Evolutionary conservation across 2,888 invertebrate species (phyloP), one percentile per base, ranked within the genome.

Genomic region (Chymomyza procnemis): DNA sequence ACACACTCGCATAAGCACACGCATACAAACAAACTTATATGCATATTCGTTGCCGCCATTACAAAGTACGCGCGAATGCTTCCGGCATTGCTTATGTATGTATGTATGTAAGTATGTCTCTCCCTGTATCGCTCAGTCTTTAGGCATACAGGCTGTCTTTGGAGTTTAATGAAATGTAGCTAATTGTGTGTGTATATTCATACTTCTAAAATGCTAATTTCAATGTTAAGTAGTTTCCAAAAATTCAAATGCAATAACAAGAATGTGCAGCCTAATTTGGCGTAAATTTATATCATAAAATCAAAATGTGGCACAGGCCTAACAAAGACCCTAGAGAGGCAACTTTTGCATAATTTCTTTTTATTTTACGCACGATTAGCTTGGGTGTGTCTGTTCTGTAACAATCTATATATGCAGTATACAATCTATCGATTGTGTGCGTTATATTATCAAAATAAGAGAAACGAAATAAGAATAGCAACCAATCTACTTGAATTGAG

Each of bases 141-240:
- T 48, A n/a, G 3, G 26, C 26, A 22, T 26, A 16, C n/a, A 41
- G 12, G 34, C 66, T 74, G 71, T 73, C 75, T 81, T 80, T 79
- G 57, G 74, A 76, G 82, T 79, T 72, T 73, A 85, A 86, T 81
- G 85, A 87, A 81, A 87, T 80, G 85, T 73, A 69, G 62, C 85
- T 83, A 83, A 83, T 83, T 83, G 83, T 85, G 87, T 85, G 87
- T 85, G 85, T 83, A 73, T 73, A 78, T 81, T 83, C 82, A 83
- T 85, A 85, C 82, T 82, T 80, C 85, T 82, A 78, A 86, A 87
- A 83, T 83, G 87, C 83, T 85, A 83, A 83, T 83, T 81, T 80
- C 78, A 69, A 85, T 82, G 80, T 86, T 79, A 41, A 41, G 34
- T 41, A 82, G 85, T 85, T 81, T 83, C 65, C 63, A 54, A 66